phyloP scores from a whole-genome alignment of 1,140 invertebrate species.

The Neodiprion virginianus region DNA sequence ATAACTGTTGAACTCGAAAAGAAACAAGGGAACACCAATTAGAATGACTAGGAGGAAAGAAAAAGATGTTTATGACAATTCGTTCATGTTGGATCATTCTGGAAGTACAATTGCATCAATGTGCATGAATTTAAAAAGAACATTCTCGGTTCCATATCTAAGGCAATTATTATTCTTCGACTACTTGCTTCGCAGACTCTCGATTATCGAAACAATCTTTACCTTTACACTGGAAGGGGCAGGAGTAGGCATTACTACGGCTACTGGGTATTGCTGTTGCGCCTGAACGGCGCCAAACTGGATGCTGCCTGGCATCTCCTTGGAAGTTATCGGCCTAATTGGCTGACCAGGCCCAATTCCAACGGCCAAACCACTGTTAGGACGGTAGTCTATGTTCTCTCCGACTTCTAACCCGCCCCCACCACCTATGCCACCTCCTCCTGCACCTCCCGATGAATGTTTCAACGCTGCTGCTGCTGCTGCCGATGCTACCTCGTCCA shows the following conservation, averaged over 20 bases:
- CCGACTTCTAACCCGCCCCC: constrained; percentile 48
- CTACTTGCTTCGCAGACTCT: too few relatives aligned
- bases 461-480: constrained; percentile 60
- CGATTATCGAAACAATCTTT: not conserved
- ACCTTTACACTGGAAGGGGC: constrained; percentile 56
- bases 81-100: too few relatives aligned
- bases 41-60: not conserved
- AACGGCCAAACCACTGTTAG: constrained; percentile 51
- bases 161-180: too few relatives aligned
- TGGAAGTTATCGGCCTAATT: constrained; percentile 54
- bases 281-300: constrained; percentile 56
- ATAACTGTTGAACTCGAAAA: not conserved
- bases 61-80: not conserved
- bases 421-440: constrained; percentile 47
- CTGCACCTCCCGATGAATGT: constrained; percentile 44
- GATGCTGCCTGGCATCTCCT: constrained; percentile 60
- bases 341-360: constrained; percentile 54
- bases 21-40: not conserved
- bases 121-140: too few relatives aligned
- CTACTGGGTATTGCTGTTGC: constrained; percentile 59
- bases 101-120: too few relatives aligned
- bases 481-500: constrained; percentile 66
- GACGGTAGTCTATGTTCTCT: constrained; percentile 49
- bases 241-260: constrained; percentile 58
- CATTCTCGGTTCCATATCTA: too few relatives aligned